These are phyloP conservation scores for Synergus umbraculus DNA, from an alignment of 2,888 invertebrate species.

Conservation along the genomic window DNA sequence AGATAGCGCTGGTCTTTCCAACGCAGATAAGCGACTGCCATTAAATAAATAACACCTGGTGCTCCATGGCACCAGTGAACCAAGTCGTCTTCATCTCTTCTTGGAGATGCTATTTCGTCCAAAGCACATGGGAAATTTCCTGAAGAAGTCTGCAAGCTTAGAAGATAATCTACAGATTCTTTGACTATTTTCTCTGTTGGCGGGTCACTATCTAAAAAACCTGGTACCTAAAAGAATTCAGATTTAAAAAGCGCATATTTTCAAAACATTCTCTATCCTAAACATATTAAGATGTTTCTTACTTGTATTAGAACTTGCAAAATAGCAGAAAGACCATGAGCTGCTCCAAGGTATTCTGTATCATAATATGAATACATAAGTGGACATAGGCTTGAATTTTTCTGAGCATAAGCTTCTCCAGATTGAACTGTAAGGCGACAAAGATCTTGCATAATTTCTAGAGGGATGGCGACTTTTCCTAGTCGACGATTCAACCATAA, in stretches of 20 bases:
- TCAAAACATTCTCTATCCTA: no score
- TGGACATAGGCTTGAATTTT: conserved; percentile 81
- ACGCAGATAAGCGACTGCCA: conserved; percentile 88
- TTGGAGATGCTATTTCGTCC: conserved; percentile 80
- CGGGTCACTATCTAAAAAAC: conserved; percentile 80
- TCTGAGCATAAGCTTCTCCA: conserved; percentile 83
- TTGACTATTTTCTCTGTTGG: conserved; percentile 81
- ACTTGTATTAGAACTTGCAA: conserved; percentile 81
- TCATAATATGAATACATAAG: conserved; percentile 89
- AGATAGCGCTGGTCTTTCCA: conserved; percentile 87
- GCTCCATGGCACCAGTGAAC: conserved; percentile 96
- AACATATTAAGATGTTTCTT: conserved; percentile 7
- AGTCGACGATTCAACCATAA: conserved; percentile 84
- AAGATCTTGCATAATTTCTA: conserved; percentile 81
- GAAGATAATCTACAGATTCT: conserved; percentile 83
- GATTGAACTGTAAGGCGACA: conserved; percentile 85
- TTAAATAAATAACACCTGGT: conserved; percentile 88
- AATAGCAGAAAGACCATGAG: conserved; percentile 84
- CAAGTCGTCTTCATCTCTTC: conserved; percentile 81
- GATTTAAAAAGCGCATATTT: conserved; percentile 39
- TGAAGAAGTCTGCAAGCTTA: conserved; percentile 83
- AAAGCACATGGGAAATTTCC: conserved; percentile 89
- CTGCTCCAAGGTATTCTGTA: conserved; percentile 86
- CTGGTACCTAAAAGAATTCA: conserved; percentile 66
- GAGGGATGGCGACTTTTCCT: conserved; percentile 77